These are phyloP conservation scores for Poliocrania exsul DNA, from an alignment of 2,797 vertebrate species.

Conservation along the genomic window DNA sequence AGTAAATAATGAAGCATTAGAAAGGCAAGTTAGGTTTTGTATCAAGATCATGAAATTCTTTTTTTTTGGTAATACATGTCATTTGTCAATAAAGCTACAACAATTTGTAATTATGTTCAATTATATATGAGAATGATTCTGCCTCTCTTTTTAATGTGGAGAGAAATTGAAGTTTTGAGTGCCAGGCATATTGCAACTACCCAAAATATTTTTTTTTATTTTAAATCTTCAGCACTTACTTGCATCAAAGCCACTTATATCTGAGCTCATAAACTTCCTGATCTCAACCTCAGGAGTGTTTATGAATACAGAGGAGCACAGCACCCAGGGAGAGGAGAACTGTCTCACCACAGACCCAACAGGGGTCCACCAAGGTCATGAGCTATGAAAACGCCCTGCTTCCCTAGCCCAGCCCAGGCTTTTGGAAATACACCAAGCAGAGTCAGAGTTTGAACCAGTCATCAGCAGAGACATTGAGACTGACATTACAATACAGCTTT, in stretches of 20 bases:
- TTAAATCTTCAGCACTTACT: neutral
- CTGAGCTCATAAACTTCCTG: neutral
- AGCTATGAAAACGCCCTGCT: neutral
- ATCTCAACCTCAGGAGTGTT: neutral
- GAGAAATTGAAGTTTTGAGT: neutral
- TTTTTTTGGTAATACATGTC: accelerated
- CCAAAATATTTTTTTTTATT: neutral
- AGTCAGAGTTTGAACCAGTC: neutral
- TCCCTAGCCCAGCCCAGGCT: neutral
- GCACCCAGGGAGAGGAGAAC: neutral
- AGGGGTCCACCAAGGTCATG: neutral
- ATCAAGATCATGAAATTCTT: neutral
- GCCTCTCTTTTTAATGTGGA: neutral
- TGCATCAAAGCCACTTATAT: neutral
- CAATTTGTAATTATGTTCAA: neutral
- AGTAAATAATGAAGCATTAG: neutral
- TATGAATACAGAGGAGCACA: neutral
- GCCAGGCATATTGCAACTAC: neutral
- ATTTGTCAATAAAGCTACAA: neutral
- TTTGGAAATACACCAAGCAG: neutral
- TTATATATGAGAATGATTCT: neutral
- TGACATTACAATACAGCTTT: neutral
- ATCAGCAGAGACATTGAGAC: neutral
- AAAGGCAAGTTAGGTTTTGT: neutral
- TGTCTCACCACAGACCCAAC: neutral